A percentile compares a stretch with the other conserved stretches of the same genome.
Conservation (phyloP, 2,113 vertebrate species). For the Albula glossodonta region DNA sequence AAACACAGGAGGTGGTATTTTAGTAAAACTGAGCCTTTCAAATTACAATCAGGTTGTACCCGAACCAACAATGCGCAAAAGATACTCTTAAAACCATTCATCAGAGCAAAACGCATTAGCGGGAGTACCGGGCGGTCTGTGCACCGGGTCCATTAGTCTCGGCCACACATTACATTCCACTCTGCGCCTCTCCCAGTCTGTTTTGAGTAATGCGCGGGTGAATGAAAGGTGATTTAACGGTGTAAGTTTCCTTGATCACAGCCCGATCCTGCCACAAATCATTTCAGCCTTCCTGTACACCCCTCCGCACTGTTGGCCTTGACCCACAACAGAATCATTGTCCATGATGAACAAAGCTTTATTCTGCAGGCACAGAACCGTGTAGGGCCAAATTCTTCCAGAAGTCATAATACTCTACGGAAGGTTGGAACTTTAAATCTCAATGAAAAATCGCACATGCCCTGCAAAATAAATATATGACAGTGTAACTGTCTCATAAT, state of each 20-base stretch:
- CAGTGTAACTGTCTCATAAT: too few species aligned
- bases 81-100: slow-evolving; percentile 42
- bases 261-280: slow-evolving; percentile 47
- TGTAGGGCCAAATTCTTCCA: too few species aligned
- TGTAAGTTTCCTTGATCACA: slow-evolving; percentile 43
- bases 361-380: background rate
- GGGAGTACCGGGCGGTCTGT: slow-evolving; percentile 39
- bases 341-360: background rate
- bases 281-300: slow-evolving; percentile 40
- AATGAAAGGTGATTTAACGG: slow-evolving; percentile 53
- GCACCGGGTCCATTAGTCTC: slow-evolving; percentile 49
- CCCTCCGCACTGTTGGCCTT: slow-evolving; percentile 27
- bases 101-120: slow-evolving; percentile 51
- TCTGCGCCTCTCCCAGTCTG: slow-evolving; percentile 29
- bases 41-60: background rate
- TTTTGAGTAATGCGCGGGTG: slow-evolving; percentile 44
- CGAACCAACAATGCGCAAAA: background rate
- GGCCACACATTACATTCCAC: slow-evolving; percentile 44
- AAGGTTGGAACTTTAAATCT: too few species aligned
- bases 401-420: too few species aligned
- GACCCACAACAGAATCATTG: slow-evolving; percentile 29
- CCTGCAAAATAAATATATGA: too few species aligned
- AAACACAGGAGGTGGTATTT: background rate
- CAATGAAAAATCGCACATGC: too few species aligned
- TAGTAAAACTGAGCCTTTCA: background rate